Evolutionary conservation across 2,888 invertebrate genomes (phyloP).

Genomic region (Drosophila affinis): DNA sequence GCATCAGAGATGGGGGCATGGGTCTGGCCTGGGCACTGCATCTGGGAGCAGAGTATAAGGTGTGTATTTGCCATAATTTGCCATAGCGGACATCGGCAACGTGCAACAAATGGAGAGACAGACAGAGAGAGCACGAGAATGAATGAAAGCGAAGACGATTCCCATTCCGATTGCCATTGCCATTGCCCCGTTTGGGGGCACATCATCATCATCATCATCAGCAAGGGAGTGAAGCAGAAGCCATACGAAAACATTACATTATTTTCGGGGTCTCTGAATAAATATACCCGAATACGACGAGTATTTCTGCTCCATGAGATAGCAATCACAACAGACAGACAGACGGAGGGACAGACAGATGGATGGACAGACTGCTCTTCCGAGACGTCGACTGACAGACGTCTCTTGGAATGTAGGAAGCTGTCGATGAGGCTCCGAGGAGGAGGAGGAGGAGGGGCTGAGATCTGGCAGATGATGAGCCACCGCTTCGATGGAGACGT

Average conservation of each 20-base stretch:
- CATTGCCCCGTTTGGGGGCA: constrained; percentile 36
- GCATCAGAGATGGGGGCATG: constrained; percentile 24
- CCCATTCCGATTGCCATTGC: too few relatives aligned
- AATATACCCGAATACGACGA: constrained; percentile 52
- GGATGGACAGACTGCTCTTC: background rate
- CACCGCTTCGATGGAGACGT: constrained; percentile 54
- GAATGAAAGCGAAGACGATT: constrained; percentile 74
- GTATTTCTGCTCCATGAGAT: constrained; percentile 63
- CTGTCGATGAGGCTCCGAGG: constrained; percentile 24
- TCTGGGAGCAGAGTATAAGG: constrained; percentile 58
- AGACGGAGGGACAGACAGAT: constrained; percentile 18
- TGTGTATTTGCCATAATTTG: constrained; percentile 82
- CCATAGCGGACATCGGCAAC: constrained; percentile 70
- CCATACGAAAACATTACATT: constrained; percentile 69
- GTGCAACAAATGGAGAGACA: constrained; percentile 46
- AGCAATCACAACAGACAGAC: constrained; percentile 70
- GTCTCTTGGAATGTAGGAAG: constrained; percentile 65
- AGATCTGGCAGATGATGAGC: constrained; percentile 27
- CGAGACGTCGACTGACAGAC: constrained; percentile 4
- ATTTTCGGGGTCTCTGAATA: constrained; percentile 72
- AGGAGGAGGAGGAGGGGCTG: background rate
- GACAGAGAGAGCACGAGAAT: constrained; percentile 40
- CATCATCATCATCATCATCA: constrained; percentile 65
- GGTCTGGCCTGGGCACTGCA: constrained; percentile 14
- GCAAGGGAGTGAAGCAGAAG: constrained; percentile 32